Percentiles rank a stretch among this genome's conserved stretches.
These are phyloP conservation scores for Pecten maximus DNA, from an alignment of 2,888 invertebrate genomes.

Conservation along the genomic window DNA sequence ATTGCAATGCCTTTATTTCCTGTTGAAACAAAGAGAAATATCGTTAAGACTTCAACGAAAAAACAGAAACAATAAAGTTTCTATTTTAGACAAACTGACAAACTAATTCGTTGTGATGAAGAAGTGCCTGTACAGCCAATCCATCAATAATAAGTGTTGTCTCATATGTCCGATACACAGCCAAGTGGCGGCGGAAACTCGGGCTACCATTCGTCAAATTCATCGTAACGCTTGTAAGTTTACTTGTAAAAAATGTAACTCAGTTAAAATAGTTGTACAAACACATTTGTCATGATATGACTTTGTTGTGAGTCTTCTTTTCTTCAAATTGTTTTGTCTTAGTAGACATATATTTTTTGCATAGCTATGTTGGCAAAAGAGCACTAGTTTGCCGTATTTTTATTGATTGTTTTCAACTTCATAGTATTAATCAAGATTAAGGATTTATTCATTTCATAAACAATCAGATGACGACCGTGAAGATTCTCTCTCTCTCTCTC, in stretches of 20 bases:
- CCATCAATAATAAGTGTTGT: neutral
- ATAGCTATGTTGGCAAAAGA: no score
- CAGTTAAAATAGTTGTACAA: no score
- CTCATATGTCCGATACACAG: neutral
- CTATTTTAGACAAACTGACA: constrained; percentile 20
- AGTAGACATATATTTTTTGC: no score
- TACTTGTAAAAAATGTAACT: neutral
- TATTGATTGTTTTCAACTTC: no score
- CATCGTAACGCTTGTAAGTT: neutral
- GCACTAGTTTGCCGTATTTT: no score
- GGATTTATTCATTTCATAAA: no score
- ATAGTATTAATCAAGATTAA: no score
- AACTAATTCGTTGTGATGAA: neutral
- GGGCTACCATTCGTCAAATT: neutral
- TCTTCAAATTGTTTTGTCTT: no score
- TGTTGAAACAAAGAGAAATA: neutral
- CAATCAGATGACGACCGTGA: no score
- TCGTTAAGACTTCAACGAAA: neutral
- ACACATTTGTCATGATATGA: no score
- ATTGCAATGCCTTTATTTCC: neutral
- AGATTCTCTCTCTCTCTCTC: no score
- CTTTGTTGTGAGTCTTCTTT: no score
- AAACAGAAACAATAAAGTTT: neutral
- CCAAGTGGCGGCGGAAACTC: neutral
- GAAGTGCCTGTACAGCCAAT: neutral